Percentiles rank a stretch among this genome's conserved stretches.
phyloP scores from a whole-genome alignment of 1,140 invertebrate genomes.

The Drosophila sucinea region DNA sequence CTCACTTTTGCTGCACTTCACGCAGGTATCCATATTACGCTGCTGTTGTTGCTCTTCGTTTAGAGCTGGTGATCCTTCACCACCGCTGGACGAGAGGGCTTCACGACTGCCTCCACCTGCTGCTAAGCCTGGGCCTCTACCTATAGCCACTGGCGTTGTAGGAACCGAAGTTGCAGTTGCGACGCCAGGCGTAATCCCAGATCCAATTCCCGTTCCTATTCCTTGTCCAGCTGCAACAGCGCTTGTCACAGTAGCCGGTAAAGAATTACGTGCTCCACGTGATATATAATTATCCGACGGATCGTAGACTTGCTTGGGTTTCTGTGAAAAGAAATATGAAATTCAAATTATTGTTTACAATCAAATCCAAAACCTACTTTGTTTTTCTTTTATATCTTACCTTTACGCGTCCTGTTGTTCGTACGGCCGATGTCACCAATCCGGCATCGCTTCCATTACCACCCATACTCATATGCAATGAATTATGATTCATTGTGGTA shows the following conservation, averaged over 20 bases:
- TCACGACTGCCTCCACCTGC: constrained; percentile 21
- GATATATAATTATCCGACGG: constrained; percentile 89
- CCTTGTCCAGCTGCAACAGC: not conserved
- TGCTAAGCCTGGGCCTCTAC: not conserved
- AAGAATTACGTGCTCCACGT: constrained; percentile 71
- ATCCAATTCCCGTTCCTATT: not conserved
- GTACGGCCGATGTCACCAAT: constrained; percentile 38
- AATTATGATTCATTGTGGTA: not conserved
- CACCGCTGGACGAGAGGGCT: constrained; percentile 30
- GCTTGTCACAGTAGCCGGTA: constrained; percentile 24
- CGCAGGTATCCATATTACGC: constrained; percentile 57
- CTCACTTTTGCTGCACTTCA: constrained; percentile 66
- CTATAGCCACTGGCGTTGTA: not conserved
- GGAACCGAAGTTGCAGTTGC: not conserved
- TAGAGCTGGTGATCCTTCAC: constrained; percentile 4
- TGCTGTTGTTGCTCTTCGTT: constrained; percentile 17
- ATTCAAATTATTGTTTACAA: not conserved
- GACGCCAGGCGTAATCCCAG: not conserved
- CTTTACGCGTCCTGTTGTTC: constrained; percentile 79
- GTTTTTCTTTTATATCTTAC: constrained; percentile 28
- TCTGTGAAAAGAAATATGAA: constrained; percentile 29
- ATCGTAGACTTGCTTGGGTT: constrained; percentile 87
- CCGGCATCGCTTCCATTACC: constrained; percentile 46
- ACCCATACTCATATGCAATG: constrained; percentile 25
- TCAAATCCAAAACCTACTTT: not conserved